Percentiles rank a stretch among this genome's conserved stretches.
These are phyloP conservation scores for Ochropacha duplaris DNA, from an alignment of 2,888 invertebrate species.

Conservation along the genomic window DNA sequence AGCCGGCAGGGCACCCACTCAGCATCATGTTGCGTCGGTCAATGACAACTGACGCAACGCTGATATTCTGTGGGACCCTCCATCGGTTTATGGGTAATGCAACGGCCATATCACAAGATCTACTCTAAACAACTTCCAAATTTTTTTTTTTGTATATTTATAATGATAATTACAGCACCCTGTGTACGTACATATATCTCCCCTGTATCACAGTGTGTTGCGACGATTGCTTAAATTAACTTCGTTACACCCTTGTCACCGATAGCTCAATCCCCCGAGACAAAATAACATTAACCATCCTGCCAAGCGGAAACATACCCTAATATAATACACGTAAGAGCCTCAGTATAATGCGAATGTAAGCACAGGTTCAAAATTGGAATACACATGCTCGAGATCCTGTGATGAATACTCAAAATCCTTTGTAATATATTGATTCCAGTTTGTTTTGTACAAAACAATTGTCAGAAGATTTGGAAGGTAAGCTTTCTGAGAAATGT, in stretches of 20 bases:
- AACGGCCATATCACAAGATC: too few species aligned
- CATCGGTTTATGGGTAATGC: too few species aligned
- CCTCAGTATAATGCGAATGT: neutral
- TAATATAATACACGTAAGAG: neutral
- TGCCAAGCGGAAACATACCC: neutral
- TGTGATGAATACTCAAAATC: neutral
- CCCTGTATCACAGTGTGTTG: neutral
- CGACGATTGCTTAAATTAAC: slow-evolving; percentile 36
- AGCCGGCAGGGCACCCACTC: too few species aligned
- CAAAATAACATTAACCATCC: slow-evolving; percentile 26
- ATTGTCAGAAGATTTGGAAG: neutral
- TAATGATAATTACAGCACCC: neutral
- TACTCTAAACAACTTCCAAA: too few species aligned
- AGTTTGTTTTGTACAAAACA: neutral
- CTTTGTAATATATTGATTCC: neutral
- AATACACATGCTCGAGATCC: neutral
- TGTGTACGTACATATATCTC: neutral
- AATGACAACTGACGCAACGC: too few species aligned
- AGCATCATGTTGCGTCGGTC: too few species aligned
- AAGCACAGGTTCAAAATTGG: neutral
- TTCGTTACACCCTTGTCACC: slow-evolving; percentile 32
- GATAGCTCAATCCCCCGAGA: slow-evolving; percentile 38
- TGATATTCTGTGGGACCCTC: too few species aligned
- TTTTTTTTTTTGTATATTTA: neutral
- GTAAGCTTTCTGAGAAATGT: neutral